phyloP scores from a whole-genome alignment of 2,888 invertebrate species.

The Parnassius glacialis region DNA sequence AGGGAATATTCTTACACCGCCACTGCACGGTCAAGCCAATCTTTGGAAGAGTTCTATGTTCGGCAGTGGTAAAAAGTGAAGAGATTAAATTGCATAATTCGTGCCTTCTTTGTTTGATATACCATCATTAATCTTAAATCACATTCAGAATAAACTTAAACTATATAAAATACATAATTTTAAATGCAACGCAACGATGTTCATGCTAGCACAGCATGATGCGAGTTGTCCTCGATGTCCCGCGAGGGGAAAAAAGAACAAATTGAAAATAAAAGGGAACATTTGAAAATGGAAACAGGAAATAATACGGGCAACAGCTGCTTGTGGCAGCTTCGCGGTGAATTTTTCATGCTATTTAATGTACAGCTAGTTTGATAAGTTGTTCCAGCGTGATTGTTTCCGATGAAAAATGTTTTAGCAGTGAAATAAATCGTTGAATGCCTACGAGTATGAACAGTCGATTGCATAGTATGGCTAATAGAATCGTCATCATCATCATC shows the following conservation, averaged over 20 bases:
- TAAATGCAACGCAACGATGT: conserved; percentile 11
- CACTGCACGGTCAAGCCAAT: too few relatives aligned
- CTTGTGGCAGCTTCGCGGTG: conserved; percentile 34
- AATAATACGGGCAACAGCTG: conserved; percentile 39
- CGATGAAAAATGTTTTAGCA: not conserved
- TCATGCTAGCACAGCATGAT: not conserved
- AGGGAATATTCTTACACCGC: too few relatives aligned
- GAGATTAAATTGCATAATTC: too few relatives aligned
- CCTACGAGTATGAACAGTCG: too few relatives aligned
- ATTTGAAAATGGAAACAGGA: conserved; percentile 40
- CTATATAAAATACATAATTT: conserved; percentile 4
- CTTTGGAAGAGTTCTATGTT: too few relatives aligned
- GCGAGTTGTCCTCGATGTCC: not conserved
- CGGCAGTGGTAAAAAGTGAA: too few relatives aligned
- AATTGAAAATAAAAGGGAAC: conserved; percentile 35
- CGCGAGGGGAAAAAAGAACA: conserved; percentile 28
- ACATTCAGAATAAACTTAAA: not conserved
- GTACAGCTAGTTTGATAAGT: conserved; percentile 23
- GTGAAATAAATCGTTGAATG: too few relatives aligned
- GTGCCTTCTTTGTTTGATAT: too few relatives aligned
- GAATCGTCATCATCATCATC: too few relatives aligned
- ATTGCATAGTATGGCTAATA: too few relatives aligned
- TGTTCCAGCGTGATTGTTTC: conserved; percentile 3
- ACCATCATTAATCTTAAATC: too few relatives aligned
- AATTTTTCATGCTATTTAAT: conserved; percentile 36